A percentile compares a stretch with the other conserved stretches of the same genome.
Conservation (phyloP, 2,113 vertebrate species). For the Brienomyrus longianalis region DNA sequence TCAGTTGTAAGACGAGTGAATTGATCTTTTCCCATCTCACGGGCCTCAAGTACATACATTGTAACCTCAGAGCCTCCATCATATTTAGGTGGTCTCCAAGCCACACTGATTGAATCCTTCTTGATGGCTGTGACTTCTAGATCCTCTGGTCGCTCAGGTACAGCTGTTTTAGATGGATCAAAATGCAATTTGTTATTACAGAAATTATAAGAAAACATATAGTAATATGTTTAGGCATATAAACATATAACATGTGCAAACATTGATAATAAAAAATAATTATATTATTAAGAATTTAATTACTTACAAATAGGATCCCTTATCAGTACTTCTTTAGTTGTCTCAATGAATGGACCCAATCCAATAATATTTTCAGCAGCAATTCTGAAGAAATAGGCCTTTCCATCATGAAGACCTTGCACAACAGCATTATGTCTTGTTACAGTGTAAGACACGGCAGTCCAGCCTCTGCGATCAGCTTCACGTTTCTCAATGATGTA, state of each 20-base stretch:
- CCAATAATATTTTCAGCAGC: constrained; percentile 96
- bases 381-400: constrained; percentile 93
- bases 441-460: constrained; percentile 87
- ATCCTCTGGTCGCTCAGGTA: constrained; percentile 93
- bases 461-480: constrained; percentile 89
- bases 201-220: background rate
- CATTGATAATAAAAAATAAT: background rate
- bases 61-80: constrained; percentile 90
- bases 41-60: constrained; percentile 80
- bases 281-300: background rate
- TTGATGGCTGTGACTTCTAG: constrained; percentile 80
- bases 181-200: background rate
- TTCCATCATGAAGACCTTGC: constrained; percentile 83
- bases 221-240: background rate
- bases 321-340: constrained; percentile 72
- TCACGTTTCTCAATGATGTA: constrained; percentile 94
- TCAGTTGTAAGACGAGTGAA: constrained; percentile 73
- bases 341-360: constrained; percentile 89
- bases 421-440: constrained; percentile 92
- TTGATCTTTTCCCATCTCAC: constrained; percentile 83
- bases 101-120: constrained; percentile 78
- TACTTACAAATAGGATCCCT: constrained; percentile 89
- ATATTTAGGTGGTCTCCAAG: constrained; percentile 95
- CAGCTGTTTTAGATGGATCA: constrained; percentile 55
- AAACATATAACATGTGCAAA: background rate